Evolutionary conservation across 2,797 vertebrate genomes (phyloP).

Genomic region (Microcaecilia unicolor): DNA sequence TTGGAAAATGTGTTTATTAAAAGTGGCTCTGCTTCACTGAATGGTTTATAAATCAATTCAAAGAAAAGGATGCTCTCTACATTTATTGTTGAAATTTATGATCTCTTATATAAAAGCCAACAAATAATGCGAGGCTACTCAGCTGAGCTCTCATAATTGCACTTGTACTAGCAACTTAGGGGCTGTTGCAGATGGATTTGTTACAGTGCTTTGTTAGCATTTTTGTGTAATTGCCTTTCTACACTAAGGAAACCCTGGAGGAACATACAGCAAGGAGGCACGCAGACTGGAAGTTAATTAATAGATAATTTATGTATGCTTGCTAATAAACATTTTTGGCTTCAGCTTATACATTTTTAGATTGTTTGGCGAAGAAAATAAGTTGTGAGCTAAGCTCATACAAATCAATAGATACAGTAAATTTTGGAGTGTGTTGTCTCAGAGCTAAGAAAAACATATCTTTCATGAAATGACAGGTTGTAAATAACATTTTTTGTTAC

Average conservation of each 20-base stretch:
- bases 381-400: background rate
- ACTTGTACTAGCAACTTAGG: conserved; percentile 21
- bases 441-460: no score
- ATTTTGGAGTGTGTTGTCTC: no score
- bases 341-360: no score
- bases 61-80: conserved; percentile 4
- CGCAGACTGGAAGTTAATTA: conserved; percentile 32
- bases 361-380: conserved; percentile 4
- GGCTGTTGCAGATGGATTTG: conserved; percentile 32
- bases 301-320: conserved; percentile 9
- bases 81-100: conserved; percentile 7
- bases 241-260: conserved; percentile 33
- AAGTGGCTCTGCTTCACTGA: no score
- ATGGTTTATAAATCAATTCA: no score
- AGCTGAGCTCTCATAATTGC: conserved; percentile 24
- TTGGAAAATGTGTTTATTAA: no score
- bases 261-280: conserved; percentile 17
- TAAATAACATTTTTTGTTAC: background rate
- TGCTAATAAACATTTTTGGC: conserved; percentile 1
- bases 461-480: background rate
- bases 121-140: conserved; percentile 19
- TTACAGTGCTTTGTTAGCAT: conserved; percentile 26
- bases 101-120: conserved; percentile 7
- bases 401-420: background rate
- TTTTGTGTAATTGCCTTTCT: conserved; percentile 34